Evolutionary conservation across 2,113 vertebrate species (phyloP).

Genomic region (Forbesichthys papilliferus): DNA sequence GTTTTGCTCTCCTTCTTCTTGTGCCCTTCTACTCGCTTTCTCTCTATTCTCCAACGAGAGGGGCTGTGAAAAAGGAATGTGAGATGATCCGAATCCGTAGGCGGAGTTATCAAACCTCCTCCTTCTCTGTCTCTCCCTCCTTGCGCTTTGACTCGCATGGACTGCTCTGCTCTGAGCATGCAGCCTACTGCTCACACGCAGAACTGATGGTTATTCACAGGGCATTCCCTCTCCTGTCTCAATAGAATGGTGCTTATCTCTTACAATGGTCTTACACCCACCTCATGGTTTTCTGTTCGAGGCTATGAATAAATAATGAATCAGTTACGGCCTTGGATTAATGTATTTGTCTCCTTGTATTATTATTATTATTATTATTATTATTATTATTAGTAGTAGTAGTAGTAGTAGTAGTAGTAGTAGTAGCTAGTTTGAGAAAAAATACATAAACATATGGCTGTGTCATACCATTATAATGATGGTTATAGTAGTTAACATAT

Average conservation of each 20-base stretch:
- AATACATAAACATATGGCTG: no score
- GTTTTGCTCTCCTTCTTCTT: constrained; percentile 42
- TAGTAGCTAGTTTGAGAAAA: no score
- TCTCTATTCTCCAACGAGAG: constrained; percentile 49
- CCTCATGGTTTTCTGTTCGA: background rate
- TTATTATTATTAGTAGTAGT: no score
- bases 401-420: no score
- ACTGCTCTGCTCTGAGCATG: background rate
- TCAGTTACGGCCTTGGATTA: background rate
- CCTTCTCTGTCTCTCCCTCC: constrained; percentile 10
- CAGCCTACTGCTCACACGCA: background rate
- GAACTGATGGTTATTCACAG: background rate
- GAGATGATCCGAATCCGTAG: constrained; percentile 59
- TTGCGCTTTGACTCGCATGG: constrained; percentile 11
- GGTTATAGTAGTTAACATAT: constrained; percentile 3
- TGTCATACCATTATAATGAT: no score
- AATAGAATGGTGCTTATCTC: constrained; percentile 1
- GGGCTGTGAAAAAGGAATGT: constrained; percentile 64
- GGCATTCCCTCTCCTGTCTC: background rate
- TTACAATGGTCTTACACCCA: no score
- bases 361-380: background rate
- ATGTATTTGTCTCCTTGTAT: background rate
- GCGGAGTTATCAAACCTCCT: constrained; percentile 62
- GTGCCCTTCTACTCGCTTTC: constrained; percentile 39
- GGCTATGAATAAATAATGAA: background rate